These are phyloP conservation scores for Alauda arvensis DNA, from an alignment of 2,797 vertebrate genomes.

Conservation along the genomic window DNA sequence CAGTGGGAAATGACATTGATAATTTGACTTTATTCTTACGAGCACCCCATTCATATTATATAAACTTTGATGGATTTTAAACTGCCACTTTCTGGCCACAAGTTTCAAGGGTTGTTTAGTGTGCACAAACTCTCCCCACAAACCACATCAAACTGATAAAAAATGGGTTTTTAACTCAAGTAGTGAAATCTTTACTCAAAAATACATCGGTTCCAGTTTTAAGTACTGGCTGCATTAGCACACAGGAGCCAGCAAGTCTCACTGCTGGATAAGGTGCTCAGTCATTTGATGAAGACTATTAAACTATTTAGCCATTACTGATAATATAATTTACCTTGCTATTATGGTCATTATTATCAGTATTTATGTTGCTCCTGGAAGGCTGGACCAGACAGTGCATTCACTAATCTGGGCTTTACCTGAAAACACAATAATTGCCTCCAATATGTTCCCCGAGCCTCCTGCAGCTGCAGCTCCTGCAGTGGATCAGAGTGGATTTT, in stretches of 20 bases:
- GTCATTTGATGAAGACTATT: constrained; percentile 33
- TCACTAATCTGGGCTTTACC: neutral
- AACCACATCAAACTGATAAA: neutral
- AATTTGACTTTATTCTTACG: neutral
- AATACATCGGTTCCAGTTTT: neutral
- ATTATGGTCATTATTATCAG: constrained; percentile 21
- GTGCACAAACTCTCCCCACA: neutral
- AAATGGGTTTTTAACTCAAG: neutral
- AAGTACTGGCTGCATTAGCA: neutral
- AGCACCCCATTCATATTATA: neutral
- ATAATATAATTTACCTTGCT: constrained; percentile 43
- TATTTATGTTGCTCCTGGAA: constrained; percentile 16
- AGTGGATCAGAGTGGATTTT: neutral
- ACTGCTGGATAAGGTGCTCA: neutral
- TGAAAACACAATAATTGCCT: neutral
- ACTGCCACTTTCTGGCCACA: neutral
- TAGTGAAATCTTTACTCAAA: neutral
- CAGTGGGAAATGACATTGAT: neutral
- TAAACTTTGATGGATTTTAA: neutral
- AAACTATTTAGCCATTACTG: constrained; percentile 36
- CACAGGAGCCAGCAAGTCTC: constrained; percentile 52
- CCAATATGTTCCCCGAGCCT: neutral
- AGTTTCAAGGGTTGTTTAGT: neutral
- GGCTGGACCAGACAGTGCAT: neutral
- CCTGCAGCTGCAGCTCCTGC: neutral